A percentile compares a stretch with the other conserved stretches of the same genome.
Conservation (phyloP, 2,888 invertebrate species). For the Acleris laterana region DNA sequence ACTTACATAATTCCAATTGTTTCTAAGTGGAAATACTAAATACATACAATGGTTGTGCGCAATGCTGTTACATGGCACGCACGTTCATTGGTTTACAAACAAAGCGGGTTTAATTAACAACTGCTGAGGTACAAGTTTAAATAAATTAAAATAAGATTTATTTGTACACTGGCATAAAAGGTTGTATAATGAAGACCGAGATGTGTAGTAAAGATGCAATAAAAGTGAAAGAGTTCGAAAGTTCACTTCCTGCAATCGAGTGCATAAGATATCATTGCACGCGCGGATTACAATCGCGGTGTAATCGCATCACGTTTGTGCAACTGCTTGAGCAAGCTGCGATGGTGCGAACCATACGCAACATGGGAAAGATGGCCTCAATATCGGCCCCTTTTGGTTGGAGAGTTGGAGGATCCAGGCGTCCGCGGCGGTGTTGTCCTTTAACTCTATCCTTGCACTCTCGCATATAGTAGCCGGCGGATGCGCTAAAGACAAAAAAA, state of each 20-base stretch:
- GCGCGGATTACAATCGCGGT: slow-evolving; percentile 74
- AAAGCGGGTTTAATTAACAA: slow-evolving; percentile 24
- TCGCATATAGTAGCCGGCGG: no score
- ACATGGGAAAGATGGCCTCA: slow-evolving; percentile 16
- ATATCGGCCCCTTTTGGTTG: slow-evolving; percentile 8
- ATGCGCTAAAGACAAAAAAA: no score
- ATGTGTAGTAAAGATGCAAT: slow-evolving; percentile 42
- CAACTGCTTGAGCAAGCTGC: slow-evolving; percentile 77
- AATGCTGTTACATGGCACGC: slow-evolving; percentile 32
- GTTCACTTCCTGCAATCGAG: slow-evolving; percentile 65
- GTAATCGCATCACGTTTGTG: slow-evolving; percentile 70
- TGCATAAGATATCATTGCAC: slow-evolving; percentile 70
- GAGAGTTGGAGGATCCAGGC: background rate
- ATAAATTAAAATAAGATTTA: slow-evolving; percentile 6
- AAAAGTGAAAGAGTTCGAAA: slow-evolving; percentile 72
- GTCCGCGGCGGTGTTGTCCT: no score
- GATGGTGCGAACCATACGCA: slow-evolving; percentile 70
- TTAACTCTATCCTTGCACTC: no score
- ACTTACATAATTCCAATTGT: slow-evolving; percentile 50
- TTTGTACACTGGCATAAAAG: background rate
- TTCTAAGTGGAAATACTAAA: slow-evolving; percentile 40
- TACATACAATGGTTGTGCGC: slow-evolving; percentile 36
- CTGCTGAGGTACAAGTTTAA: slow-evolving; percentile 8
- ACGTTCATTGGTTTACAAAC: slow-evolving; percentile 33
- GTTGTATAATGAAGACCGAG: slow-evolving; percentile 36